Percentiles rank a stretch among this genome's conserved stretches.
phyloP scores from a whole-genome alignment of 2,113 vertebrate genomes.

The Cynoglossus semilaevis region DNA sequence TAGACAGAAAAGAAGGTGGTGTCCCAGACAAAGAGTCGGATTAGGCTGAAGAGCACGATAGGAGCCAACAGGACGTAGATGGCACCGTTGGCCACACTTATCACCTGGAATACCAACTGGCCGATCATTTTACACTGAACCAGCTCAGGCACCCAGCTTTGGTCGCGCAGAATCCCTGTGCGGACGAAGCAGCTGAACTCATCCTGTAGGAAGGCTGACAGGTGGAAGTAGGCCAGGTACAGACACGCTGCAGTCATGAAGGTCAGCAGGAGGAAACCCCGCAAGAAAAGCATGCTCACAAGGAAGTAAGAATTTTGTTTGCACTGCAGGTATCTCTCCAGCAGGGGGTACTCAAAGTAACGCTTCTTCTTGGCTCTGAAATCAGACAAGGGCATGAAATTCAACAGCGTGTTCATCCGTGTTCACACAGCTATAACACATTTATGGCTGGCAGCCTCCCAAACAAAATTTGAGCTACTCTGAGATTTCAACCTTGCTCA shows the following conservation, averaged over 20 bases:
- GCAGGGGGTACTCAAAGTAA: conserved; percentile 94
- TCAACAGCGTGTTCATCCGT: conserved; percentile 16
- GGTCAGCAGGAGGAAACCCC: conserved; percentile 85
- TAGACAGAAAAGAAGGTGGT: conserved; percentile 89
- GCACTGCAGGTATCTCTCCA: conserved; percentile 90
- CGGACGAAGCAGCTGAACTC: conserved; percentile 93
- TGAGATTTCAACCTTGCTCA: conserved; percentile 2
- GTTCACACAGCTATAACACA: conserved; percentile 5
- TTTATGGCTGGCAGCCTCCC: neutral
- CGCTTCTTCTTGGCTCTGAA: conserved; percentile 88
- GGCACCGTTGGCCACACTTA: conserved; percentile 81
- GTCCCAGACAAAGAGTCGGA: conserved; percentile 92
- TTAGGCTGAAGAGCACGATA: conserved; percentile 83
- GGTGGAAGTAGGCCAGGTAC: conserved; percentile 91
- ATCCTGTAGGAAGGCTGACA: conserved; percentile 87
- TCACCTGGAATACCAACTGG: conserved; percentile 87
- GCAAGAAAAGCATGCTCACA: conserved; percentile 84
- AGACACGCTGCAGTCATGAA: conserved; percentile 86
- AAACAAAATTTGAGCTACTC: conserved; percentile 18
- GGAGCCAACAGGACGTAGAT: conserved; percentile 85
- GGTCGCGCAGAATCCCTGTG: conserved; percentile 78
- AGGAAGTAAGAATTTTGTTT: conserved; percentile 89
- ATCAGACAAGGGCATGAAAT: conserved; percentile 11
- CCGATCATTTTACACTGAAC: conserved; percentile 90
- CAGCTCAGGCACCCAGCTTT: conserved; percentile 76